Percentiles rank a stretch among this genome's conserved stretches.
Conservation (phyloP, 2,888 invertebrate genomes). For the Pandemis corylana region DNA sequence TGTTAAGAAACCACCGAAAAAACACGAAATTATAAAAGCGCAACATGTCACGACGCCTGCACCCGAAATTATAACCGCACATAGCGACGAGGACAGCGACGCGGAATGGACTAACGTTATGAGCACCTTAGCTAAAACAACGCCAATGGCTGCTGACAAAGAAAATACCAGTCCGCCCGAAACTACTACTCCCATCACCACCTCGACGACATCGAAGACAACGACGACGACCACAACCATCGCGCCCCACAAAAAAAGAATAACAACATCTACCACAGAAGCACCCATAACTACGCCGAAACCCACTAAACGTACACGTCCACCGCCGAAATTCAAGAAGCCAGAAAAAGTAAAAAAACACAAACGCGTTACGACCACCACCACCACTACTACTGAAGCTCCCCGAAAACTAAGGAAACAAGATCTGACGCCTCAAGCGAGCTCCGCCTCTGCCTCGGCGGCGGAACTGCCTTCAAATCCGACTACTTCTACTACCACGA, state of each 20-base stretch:
- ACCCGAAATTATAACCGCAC: slow-evolving; percentile 74
- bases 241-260: slow-evolving; percentile 43
- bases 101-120: slow-evolving; percentile 73
- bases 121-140: slow-evolving; percentile 73
- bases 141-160: slow-evolving; percentile 69
- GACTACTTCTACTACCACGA: slow-evolving; percentile 49
- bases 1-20: slow-evolving; percentile 64
- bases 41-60: slow-evolving; percentile 60
- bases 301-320: slow-evolving; percentile 71
- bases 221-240: slow-evolving; percentile 42
- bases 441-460: slow-evolving; percentile 61
- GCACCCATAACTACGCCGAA: slow-evolving; percentile 56
- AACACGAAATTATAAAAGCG: slow-evolving; percentile 62
- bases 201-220: slow-evolving; percentile 51
- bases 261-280: slow-evolving; percentile 54
- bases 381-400: slow-evolving; percentile 49
- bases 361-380: slow-evolving; percentile 66
- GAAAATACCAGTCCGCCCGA: slow-evolving; percentile 51
- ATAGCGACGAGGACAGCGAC: slow-evolving; percentile 54
- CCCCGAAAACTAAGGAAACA: slow-evolving; percentile 56
- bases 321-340: slow-evolving; percentile 70
- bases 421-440: slow-evolving; percentile 71
- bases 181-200: slow-evolving; percentile 51
- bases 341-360: slow-evolving; percentile 72
- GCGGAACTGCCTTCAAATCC: slow-evolving; percentile 54